Base-by-base conservation (phyloP, 2,797 vertebrate genomes). In the Chelon labrosus region DNA sequence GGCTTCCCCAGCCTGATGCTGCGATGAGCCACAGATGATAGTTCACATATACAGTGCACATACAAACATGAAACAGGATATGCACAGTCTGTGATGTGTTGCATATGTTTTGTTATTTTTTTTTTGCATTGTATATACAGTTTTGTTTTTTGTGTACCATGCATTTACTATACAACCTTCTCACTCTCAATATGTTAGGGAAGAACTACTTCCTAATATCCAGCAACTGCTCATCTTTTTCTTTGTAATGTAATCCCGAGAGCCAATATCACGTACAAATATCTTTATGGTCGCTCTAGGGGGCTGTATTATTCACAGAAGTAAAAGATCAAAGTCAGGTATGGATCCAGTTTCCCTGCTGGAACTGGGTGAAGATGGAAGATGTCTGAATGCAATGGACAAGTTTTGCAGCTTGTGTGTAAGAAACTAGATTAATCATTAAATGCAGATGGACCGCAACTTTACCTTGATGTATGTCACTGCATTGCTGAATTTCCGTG, bases 1-100 rank as follows among this genome's bases (percentile, higher is more conserved):
- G 1, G 93, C 92, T 60, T 87, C 77, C n/a, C 39, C 75, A 3
- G 93, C 92, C 73, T 95, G 94, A 75, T 20, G 16, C 95, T 95
- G 80, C 5, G 6, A 55, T 3, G 37, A 55, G 3, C 4, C 1
- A 7, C 52, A 58, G 6, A 22, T 11, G 1, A 69, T 13, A 75
- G 6, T 14, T 46, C 25, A 37, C 8, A 54, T 17, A 44, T 31
- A 12, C 39, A 38, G 4, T 31, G 6, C 37, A 42, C 3, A 47
- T 44, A 31, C 7, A 31, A 4, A 31, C 31, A 35, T 35, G 31
- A 35, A 35, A 35, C 31, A 35, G 31, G 7, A 35, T 35, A 35
- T 35, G 31, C 31, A 35, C 31, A 27, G 25, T 27, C 31, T 35
- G 6, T 35, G 5, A 35, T 35, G 7, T 35, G 31, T 8, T 35